Base-by-base conservation (phyloP, 2,888 invertebrate genomes). In the Noctua janthe region DNA sequence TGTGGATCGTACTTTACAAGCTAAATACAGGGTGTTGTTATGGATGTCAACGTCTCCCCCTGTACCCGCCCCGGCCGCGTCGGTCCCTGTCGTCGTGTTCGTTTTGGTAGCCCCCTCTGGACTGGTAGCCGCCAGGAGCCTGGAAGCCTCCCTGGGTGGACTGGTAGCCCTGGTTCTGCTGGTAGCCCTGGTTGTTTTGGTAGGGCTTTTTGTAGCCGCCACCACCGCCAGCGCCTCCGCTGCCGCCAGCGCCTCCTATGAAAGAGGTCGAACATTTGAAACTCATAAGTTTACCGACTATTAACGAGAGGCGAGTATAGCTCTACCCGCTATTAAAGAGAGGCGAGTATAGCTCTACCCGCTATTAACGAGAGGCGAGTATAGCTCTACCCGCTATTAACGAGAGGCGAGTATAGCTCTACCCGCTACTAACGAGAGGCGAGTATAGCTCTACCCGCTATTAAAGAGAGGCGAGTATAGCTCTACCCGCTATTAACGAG, bases 61-160 rank as follows among this genome's bases (percentile, higher is more conserved):
- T 89, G 74, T 93, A 94, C 0, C 84, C 82, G 0, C 88, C 85
- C 0, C 94, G 93, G 0, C 95, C 94, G 11, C 96, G 89, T 0
- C 95, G 92, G 29, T 96, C 89, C 0, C 96, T 89, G 77, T 97
- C 96, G 79, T 97, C 97, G 77, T 97, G 96, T 56, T 97, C 96
- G 85, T 96, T 95, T 84, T 96, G 96, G 84, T 96, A 97, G 0
- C 92, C 93, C 0, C 92, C 92, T 73, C 91, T 87, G 17, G 73
- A 23, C 23, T 91, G 91, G 59, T 90, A 88, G 69, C 82, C 83
- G 0, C 59, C 87, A 66, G 84, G 84, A 0, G 79, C 39, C 54
- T 91, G 90, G 76, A 90, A 90, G 29, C 89, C 82, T 2, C 66
- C 88, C 76, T 83, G 88, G 72, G 71, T 75, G 3, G 76, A 6